These are phyloP conservation scores for Aulostomus chinensis DNA, from an alignment of 2,797 vertebrate species.

Conservation along the genomic window DNA sequence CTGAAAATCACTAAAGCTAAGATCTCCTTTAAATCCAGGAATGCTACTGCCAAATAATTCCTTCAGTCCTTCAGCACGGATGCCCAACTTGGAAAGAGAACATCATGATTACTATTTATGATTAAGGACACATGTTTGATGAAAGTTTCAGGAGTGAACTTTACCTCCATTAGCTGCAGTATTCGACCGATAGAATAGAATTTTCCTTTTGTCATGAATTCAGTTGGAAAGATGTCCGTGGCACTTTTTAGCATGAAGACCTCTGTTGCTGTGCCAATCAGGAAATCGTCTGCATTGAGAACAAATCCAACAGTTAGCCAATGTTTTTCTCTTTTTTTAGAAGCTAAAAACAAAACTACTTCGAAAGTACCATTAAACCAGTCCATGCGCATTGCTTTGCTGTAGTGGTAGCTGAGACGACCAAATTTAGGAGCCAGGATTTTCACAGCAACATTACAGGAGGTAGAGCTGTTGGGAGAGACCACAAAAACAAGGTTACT, in stretches of 20 bases:
- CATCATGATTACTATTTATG: background rate
- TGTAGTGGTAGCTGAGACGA: constrained; percentile 75
- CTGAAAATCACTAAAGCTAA: constrained; percentile 68
- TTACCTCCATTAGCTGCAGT: constrained; percentile 84
- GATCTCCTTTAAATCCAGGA: constrained; percentile 70
- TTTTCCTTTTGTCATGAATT: constrained; percentile 74
- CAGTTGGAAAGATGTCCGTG: constrained; percentile 77
- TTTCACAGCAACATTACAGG: constrained; percentile 85
- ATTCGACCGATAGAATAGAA: constrained; percentile 79
- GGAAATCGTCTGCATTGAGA: constrained; percentile 68
- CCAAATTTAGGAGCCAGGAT: constrained; percentile 79
- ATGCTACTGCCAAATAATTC: constrained; percentile 68
- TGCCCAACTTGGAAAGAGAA: constrained; percentile 73
- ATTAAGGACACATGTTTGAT: background rate
- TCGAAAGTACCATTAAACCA: constrained; percentile 79
- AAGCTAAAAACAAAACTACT: background rate
- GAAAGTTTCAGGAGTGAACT: background rate
- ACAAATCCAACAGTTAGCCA: background rate
- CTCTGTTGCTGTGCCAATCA: constrained; percentile 76
- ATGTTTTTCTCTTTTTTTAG: too few relatives aligned
- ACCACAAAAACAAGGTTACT: background rate
- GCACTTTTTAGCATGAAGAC: constrained; percentile 78
- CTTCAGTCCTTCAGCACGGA: constrained; percentile 80
- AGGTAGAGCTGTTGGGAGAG: constrained; percentile 78
- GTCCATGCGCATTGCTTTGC: constrained; percentile 76